Conservation (phyloP, 2,797 vertebrate genomes). For the Danionella dracula region DNA sequence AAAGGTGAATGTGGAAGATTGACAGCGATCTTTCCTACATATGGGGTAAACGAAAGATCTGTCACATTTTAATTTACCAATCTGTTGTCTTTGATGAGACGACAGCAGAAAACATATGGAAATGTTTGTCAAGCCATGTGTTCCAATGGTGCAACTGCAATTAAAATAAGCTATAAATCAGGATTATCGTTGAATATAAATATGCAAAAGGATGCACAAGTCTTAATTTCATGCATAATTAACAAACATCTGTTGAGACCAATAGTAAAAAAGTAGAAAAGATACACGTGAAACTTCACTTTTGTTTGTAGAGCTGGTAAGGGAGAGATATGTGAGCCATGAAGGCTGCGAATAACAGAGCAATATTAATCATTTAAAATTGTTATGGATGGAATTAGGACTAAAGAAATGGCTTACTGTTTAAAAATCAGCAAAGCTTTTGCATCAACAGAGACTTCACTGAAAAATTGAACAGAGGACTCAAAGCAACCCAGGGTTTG, state of each 20-base stretch:
- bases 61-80: conserved; percentile 14
- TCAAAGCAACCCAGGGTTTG: background rate
- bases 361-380: no score
- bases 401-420: no score
- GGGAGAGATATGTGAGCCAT: no score
- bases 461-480: conserved; percentile 4
- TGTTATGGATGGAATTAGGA: no score
- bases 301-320: no score
- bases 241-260: conserved; percentile 22
- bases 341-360: no score
- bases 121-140: conserved; percentile 1
- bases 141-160: background rate
- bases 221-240: conserved; percentile 14
- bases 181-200: background rate
- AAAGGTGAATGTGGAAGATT: conserved; percentile 29
- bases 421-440: no score
- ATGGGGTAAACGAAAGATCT: conserved; percentile 4
- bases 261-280: background rate
- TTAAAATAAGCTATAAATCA: background rate
- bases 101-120: conserved; percentile 17
- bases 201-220: background rate
- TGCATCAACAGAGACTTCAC: background rate
- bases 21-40: conserved; percentile 9
- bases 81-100: conserved; percentile 13
- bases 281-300: background rate